Base-by-base conservation (phyloP, 1,140 invertebrate genomes). In the Saccostrea glomerata region DNA sequence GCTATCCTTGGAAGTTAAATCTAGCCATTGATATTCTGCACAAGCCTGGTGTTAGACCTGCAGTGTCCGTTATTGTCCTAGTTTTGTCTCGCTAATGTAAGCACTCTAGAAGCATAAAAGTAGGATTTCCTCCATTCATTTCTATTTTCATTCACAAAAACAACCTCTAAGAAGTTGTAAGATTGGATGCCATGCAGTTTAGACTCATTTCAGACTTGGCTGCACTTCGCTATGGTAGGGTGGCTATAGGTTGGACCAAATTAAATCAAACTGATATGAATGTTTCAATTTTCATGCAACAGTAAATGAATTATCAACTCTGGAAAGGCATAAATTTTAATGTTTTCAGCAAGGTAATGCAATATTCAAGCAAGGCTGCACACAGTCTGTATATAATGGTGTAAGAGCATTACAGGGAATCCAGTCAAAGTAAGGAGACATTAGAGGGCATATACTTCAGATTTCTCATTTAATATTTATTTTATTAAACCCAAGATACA, bases 1-100 rank as follows among this genome's bases (percentile, higher is more conserved):
- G 63, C 73, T 86, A 73, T 60, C 85, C 84, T 70, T 87, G 86
- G 87, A 90, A 88, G 86, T 88, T 86, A 90, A 90, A 90, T 86
- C 60, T 15, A 63, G 82, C 70, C 84, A 86, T 88, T 88, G 30
- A 66, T 88, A 90, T 90, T 90, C 89, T 82, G 63, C 11, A 77
- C 25, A 25, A 77, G 70, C 70, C 23, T 12, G 70, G 25, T 9
- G 23, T 36, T 30, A 30, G 25, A 77, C 70, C 23, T 77, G 70
- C 70, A 77, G 70, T 36, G 70, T 11, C 70, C 70, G 23, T 25
- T 77, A 30, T 77, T 77, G 25, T 77, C 25, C 70, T 3, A 25
- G 70, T 25, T 66, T 77, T 77, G 70, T 77, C 70, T 77, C 2
- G 70, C 70, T 77, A 77, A 77, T 77, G 70, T 77, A 77, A 77